Base-by-base conservation (phyloP, 2,888 invertebrate species). In the Callosobruchus maculatus region DNA sequence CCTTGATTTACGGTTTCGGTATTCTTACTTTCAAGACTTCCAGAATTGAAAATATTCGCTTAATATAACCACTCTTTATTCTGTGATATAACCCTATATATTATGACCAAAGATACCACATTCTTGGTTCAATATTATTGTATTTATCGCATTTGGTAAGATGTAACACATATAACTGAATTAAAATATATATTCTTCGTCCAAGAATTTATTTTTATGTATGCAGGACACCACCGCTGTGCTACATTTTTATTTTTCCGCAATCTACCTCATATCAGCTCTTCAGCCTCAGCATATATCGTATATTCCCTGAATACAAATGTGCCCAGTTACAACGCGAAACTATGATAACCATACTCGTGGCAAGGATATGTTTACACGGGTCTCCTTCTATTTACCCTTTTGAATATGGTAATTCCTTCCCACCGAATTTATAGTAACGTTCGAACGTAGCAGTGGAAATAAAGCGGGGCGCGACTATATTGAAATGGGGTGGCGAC, bases 401-500 rank as follows among this genome's bases (percentile, higher is more conserved):
- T 49, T 49, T 49, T 49, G 49, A 49, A 49, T 49, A 49, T 49
- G 49, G 49, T 49, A 49, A 49, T 49, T 49, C 49, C 1, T 49
- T 49, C 49, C 49, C 49, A 13, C 13, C 13, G 49, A 83, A 85
- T 85, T 85, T 85, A 84, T 84, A 82, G 84, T 83, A 83, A 83
- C 83, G 84, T 75, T 79, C 83, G 81, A 80, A 69, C 21, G 22
- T 22, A 83, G 80, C 84, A 82, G 81, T 83, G 82, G 82, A 81
- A 82, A 81, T 77, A 49, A 7, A 49, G 49, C 49, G 49, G 30
- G 49, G 49, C 49, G 49, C 83, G 83, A 86, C 85, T 84, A 70
- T 72, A 74, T 73, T 72, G 72, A 82, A 84, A 86, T 85, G 84
- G 87, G 85, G 86, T 86, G 86, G 84, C 84, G 86, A 86, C 87